These are phyloP conservation scores for Eleginops maclovinus DNA, from an alignment of 2,113 vertebrate genomes.

Conservation along the genomic window DNA sequence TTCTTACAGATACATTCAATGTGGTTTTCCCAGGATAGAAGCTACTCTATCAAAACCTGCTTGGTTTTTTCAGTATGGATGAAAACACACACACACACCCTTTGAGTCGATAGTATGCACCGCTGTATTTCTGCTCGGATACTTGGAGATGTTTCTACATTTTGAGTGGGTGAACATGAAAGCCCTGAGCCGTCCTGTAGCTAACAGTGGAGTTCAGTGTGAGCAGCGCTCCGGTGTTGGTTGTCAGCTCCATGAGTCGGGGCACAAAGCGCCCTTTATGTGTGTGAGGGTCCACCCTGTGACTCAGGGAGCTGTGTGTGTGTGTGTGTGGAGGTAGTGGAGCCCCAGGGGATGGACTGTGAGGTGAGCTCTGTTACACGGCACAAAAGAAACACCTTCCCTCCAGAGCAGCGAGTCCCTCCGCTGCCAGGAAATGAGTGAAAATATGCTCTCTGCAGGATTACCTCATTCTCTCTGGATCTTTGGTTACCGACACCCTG, in stretches of 20 bases:
- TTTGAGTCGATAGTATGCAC: slow-evolving; percentile 5
- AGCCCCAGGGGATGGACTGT: slow-evolving; percentile 67
- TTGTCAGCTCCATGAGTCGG: slow-evolving; percentile 78
- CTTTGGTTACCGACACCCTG: slow-evolving; percentile 53
- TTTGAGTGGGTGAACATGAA: slow-evolving; percentile 58
- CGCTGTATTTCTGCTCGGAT: slow-evolving; percentile 40
- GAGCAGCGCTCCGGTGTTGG: slow-evolving; percentile 73
- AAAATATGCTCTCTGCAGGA: slow-evolving; percentile 64
- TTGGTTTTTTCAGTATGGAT: too few species aligned
- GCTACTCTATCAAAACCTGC: too few species aligned
- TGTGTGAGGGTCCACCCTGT: slow-evolving; percentile 75
- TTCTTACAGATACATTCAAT: too few species aligned
- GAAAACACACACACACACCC: not conserved
- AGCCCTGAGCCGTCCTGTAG: slow-evolving; percentile 56
- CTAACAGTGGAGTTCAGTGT: slow-evolving; percentile 73
- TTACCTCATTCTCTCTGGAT: slow-evolving; percentile 66
- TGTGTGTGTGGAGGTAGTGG: slow-evolving; percentile 42
- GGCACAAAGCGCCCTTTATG: slow-evolving; percentile 82
- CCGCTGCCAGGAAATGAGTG: slow-evolving; percentile 67
- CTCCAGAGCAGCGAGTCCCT: slow-evolving; percentile 53
- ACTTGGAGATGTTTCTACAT: slow-evolving; percentile 38
- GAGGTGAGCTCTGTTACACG: slow-evolving; percentile 80
- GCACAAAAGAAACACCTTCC: slow-evolving; percentile 76
- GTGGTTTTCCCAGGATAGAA: too few species aligned
- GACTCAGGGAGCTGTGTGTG: slow-evolving; percentile 70